Base-by-base conservation (phyloP, 2,113 vertebrate species). In the Carassius gibelio region DNA sequence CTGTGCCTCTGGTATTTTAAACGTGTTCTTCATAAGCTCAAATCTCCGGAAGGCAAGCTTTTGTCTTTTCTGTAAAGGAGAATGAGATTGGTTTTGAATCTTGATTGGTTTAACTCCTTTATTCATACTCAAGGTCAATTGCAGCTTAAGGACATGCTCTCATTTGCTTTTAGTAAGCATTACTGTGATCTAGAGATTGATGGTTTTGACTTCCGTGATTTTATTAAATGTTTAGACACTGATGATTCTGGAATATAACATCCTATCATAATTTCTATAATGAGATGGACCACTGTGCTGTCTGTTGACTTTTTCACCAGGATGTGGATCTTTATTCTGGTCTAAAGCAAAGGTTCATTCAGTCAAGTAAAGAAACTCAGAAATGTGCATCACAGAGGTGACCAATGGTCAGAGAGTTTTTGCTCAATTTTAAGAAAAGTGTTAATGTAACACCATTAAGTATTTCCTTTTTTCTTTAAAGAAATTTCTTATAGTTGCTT, bases 1-100 rank as follows among this genome's bases (percentile, higher is more conserved):
- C 57, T 68, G 76, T 85, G 83, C 57, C 64, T 82, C 55, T 85
- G 42, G 62, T 85, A 69, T 85, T 85, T 69, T 86, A 81, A 78
- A 85, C 23, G 4, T 85, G 75, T 71, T 45, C 69, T 52, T 77
- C 11, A 26, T 83, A 38, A 84, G 76, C 57, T 45, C 76, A 76
- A 76, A 66, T 69, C 71, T 81, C 38, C 36, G 48, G 45, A 50
- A 21, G 36, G 48, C 64, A 50, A 21, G 26, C 48, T 48, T 69
- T 82, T 83, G 68, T 74, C 66, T 68, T 79, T 23, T 30, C 45
- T 14, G 26, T 86, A 13, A 15, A 71, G 38, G 79, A 59, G 69
- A 87, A 84, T 2, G 9, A 57, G 69, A 26, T 23, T 15, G 26
- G 13, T 11, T 42, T 50, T 30, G 21, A 26, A 71, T 76, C 38